These are phyloP conservation scores for Hypocryptadius cinnamomeus DNA, from an alignment of 2,113 vertebrate genomes.

Conservation along the genomic window DNA sequence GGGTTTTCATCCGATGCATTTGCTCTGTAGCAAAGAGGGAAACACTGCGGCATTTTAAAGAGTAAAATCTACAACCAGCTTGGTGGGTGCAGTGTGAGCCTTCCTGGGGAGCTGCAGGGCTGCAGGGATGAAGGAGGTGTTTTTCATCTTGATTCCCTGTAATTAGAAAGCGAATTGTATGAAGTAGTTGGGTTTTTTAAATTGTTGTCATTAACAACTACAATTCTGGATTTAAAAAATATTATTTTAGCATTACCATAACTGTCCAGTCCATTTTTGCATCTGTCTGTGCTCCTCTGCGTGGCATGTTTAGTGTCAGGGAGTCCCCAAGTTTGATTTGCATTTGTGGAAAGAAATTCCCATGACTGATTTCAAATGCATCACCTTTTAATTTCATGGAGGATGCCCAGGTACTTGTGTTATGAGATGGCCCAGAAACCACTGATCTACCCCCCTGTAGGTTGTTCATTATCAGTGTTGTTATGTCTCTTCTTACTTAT, in stretches of 20 bases:
- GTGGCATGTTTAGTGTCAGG: background rate
- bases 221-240: background rate
- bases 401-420: background rate
- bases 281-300: background rate
- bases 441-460: background rate
- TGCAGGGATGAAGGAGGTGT: background rate
- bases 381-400: slow-evolving; percentile 9
- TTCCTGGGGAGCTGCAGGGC: background rate
- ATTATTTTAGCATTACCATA: background rate
- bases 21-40: background rate
- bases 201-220: background rate
- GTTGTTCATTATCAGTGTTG: background rate
- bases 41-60: background rate
- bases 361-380: background rate
- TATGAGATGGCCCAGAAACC: background rate
- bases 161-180: background rate
- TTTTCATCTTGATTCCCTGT: background rate
- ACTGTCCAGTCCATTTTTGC: background rate
- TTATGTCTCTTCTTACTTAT: background rate
- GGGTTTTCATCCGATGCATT: background rate
- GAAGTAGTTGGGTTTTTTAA: background rate
- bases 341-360: background rate
- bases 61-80: background rate
- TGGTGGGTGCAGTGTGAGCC: background rate
- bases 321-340: background rate